Evolutionary conservation across 2,888 invertebrate species (phyloP).

Genomic region (Falcaria lacertinaria): DNA sequence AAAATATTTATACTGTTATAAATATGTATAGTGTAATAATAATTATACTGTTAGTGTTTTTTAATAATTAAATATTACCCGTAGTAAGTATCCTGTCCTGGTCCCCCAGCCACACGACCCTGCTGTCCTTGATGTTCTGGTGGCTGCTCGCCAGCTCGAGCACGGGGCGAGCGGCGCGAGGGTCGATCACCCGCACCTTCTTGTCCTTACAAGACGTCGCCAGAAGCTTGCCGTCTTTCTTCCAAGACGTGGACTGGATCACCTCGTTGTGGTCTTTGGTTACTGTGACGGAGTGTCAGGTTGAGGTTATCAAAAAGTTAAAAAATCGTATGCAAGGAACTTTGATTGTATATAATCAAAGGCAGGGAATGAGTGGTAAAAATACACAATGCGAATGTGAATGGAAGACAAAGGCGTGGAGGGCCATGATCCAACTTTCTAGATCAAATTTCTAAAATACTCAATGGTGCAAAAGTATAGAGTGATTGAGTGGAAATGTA

Average conservation of each 20-base stretch:
- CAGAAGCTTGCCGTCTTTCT: constrained; percentile 88
- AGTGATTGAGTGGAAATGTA: too few relatives aligned
- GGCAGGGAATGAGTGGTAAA: too few relatives aligned
- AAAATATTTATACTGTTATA: too few relatives aligned
- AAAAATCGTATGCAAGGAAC: constrained; percentile 1
- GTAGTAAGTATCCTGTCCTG: constrained; percentile 91
- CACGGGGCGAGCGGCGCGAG: constrained; percentile 81
- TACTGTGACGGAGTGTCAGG: constrained; percentile 42
- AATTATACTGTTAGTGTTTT: background rate
- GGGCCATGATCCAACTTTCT: too few relatives aligned
- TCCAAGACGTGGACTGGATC: constrained; percentile 95
- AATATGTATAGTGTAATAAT: too few relatives aligned
- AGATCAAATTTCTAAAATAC: too few relatives aligned
- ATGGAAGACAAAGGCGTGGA: too few relatives aligned
- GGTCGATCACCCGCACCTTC: constrained; percentile 91
- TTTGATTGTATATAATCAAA: too few relatives aligned
- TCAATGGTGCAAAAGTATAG: too few relatives aligned
- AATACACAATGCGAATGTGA: too few relatives aligned
- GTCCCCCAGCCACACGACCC: constrained; percentile 94
- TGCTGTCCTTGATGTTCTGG: constrained; percentile 94
- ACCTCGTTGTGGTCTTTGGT: constrained; percentile 90
- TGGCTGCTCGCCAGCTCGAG: constrained; percentile 86
- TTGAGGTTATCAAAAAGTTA: too few relatives aligned
- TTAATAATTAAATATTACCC: constrained; percentile 54
- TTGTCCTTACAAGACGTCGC: constrained; percentile 96